Percentiles rank a stretch among this genome's conserved stretches.
Conservation (phyloP, 2,113 vertebrate genomes). For the Emydocephalus ijimae region DNA sequence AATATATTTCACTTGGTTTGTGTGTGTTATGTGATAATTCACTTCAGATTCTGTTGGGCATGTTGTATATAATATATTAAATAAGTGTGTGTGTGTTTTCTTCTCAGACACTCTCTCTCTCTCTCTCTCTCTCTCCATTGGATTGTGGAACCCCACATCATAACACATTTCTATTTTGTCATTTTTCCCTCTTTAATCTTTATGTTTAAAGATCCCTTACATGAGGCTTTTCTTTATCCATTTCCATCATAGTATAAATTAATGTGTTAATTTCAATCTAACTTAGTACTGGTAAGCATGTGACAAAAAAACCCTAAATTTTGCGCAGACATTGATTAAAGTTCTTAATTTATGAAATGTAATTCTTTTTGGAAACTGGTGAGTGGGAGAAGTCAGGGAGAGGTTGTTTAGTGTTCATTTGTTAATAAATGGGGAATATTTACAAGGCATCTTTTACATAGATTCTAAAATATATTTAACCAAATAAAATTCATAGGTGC, state of each 20-base stretch:
- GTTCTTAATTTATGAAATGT: neutral
- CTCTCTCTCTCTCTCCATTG: neutral
- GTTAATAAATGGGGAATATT: neutral
- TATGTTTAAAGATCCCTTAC: neutral
- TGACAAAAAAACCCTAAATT: neutral
- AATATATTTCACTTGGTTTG: slow-evolving; percentile 9
- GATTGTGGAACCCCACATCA: neutral
- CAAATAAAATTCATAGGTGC: neutral
- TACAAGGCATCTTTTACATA: neutral
- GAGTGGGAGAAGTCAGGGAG: neutral
- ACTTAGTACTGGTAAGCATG: neutral
- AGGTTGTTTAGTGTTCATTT: neutral
- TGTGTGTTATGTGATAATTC: neutral
- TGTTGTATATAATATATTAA: slow-evolving; percentile 29
- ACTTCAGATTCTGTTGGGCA: neutral
- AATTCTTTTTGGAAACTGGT: neutral
- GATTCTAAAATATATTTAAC: neutral
- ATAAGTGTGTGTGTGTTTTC: neutral
- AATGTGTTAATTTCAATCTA: neutral
- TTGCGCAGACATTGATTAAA: neutral
- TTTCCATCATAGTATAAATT: neutral
- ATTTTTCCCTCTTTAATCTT: neutral
- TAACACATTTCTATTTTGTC: neutral
- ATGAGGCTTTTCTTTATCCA: neutral
- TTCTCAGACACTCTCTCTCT: too few relatives aligned